Percentiles rank a stretch among this genome's conserved stretches.
Evolutionary conservation across 2,113 vertebrate species (phyloP).

Genomic region (Circaetus gallicus): DNA sequence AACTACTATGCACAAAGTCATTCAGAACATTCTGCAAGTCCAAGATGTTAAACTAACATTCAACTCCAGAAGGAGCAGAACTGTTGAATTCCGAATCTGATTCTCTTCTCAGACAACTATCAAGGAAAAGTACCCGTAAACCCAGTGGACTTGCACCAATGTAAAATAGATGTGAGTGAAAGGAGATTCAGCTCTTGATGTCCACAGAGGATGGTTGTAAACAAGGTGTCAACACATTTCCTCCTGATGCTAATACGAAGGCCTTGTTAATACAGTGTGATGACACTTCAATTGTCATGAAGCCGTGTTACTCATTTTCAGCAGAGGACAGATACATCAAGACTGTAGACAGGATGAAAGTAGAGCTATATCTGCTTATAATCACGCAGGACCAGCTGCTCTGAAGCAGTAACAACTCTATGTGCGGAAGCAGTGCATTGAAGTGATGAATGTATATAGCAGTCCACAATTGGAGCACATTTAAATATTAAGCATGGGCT

Average conservation of each 20-base stretch:
- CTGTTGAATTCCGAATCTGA: background rate
- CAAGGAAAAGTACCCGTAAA: background rate
- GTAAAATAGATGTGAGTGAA: background rate
- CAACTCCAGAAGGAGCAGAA: background rate
- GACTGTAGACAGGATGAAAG: constrained; percentile 21
- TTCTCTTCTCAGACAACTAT: background rate
- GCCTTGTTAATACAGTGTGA: background rate
- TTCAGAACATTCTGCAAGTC: background rate
- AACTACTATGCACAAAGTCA: background rate
- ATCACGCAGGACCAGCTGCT: constrained; percentile 27
- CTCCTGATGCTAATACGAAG: background rate
- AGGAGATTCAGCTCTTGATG: background rate
- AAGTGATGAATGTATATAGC: background rate
- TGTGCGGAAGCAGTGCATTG: background rate
- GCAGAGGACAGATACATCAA: constrained; percentile 24
- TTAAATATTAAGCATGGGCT: background rate
- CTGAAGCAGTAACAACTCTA: background rate
- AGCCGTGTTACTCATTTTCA: background rate
- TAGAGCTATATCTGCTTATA: constrained; percentile 16
- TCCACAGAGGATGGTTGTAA: constrained; percentile 20
- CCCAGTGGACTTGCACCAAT: background rate
- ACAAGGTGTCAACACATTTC: constrained; percentile 21
- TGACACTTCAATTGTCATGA: constrained; percentile 32
- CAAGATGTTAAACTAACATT: background rate
- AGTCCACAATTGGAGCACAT: background rate